phyloP scores from a whole-genome alignment of 1,140 invertebrate species.

The Stegodyphus dumicola region DNA sequence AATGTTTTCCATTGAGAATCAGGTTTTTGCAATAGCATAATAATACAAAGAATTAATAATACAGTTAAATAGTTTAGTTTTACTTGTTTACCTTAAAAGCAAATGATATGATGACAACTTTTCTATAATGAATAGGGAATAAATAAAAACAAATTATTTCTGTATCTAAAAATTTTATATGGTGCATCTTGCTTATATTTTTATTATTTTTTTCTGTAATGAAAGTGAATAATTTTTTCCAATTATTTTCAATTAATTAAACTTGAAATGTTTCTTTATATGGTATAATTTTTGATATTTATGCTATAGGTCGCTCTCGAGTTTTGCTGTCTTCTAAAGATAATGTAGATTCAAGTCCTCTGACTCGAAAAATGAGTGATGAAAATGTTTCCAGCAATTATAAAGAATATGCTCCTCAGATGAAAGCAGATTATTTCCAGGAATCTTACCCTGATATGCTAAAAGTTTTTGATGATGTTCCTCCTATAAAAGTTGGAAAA shows the following conservation, averaged over 20 bases:
- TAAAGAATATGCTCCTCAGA: background rate
- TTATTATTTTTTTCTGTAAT: too few relatives aligned
- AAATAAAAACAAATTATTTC: too few relatives aligned
- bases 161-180: too few relatives aligned
- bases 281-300: background rate
- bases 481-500: background rate
- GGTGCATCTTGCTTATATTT: too few relatives aligned
- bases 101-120: too few relatives aligned
- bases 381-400: slow-evolving; percentile 32
- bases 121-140: too few relatives aligned
- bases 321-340: slow-evolving; percentile 29
- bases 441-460: slow-evolving; percentile 8
- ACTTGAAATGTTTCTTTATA: slow-evolving; percentile 17
- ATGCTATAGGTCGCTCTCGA: background rate
- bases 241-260: background rate
- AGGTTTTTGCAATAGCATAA: too few relatives aligned
- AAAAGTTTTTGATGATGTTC: background rate
- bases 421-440: background rate
- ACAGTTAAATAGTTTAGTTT: too few relatives aligned
- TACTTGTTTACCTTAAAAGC: too few relatives aligned
- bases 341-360: background rate
- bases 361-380: background rate
- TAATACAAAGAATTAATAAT: too few relatives aligned
- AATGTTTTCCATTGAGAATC: too few relatives aligned
- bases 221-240: too few relatives aligned